Conservation (phyloP, 2,797 vertebrate species). For the Geotrypetes seraphini region DNA sequence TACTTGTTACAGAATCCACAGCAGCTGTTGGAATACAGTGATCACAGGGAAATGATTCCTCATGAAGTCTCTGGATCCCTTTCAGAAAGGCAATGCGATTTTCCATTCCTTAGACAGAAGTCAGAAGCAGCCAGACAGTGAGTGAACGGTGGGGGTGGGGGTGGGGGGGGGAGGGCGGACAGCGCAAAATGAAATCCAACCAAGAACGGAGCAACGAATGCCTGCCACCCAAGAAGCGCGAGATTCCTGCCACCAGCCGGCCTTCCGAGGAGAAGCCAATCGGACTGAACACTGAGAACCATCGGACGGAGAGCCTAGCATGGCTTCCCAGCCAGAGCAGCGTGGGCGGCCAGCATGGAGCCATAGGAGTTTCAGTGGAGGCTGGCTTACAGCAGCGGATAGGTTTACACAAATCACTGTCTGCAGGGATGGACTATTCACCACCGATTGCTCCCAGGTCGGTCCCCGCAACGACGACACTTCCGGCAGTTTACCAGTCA, state of each 20-base stretch:
- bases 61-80: conserved; percentile 87
- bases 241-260: conserved; percentile 80
- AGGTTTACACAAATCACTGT: conserved; percentile 72
- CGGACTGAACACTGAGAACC: conserved; percentile 70
- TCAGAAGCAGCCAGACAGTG: conserved; percentile 68
- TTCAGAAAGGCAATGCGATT: conserved; percentile 80
- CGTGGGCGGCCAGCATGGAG: conserved; percentile 40
- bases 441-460: conserved; percentile 61
- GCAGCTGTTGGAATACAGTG: conserved; percentile 57
- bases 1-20: conserved; percentile 61
- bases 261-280: conserved; percentile 71
- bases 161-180: conserved; percentile 51
- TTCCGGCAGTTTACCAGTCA: conserved; percentile 74
- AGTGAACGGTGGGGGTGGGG: conserved; percentile 55
- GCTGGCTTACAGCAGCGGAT: conserved; percentile 59
- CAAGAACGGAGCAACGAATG: conserved; percentile 97
- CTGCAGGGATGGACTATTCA: conserved; percentile 65
- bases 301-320: conserved; percentile 76
- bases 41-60: conserved; percentile 94
- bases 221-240: conserved; percentile 95
- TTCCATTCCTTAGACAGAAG: conserved; percentile 68
- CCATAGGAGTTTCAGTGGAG: conserved; percentile 50
- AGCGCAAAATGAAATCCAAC: conserved; percentile 90
- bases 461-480: conserved; percentile 64
- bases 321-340: conserved; percentile 77